These are phyloP conservation scores for Idaea dimidiata DNA, from an alignment of 2,888 invertebrate genomes.

Conservation along the genomic window DNA sequence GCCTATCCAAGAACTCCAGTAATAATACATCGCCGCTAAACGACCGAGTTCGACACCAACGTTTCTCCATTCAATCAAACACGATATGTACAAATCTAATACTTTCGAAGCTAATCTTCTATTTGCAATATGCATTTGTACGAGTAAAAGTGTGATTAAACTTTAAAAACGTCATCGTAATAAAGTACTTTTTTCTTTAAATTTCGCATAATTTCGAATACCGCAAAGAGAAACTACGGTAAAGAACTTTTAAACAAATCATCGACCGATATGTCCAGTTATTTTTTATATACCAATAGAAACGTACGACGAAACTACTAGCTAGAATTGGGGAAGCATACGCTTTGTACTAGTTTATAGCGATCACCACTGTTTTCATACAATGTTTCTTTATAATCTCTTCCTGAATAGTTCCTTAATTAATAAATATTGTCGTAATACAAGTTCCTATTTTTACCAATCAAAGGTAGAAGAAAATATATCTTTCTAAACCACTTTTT, in stretches of 20 bases:
- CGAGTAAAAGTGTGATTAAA: slow-evolving; percentile 21
- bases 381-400: too few relatives aligned
- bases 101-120: slow-evolving; percentile 26
- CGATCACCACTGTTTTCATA: too few relatives aligned
- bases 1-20: slow-evolving; percentile 35
- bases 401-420: slow-evolving; percentile 5
- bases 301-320: slow-evolving; percentile 24
- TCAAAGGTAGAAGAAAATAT: too few relatives aligned
- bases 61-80: slow-evolving; percentile 40
- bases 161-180: slow-evolving; percentile 14
- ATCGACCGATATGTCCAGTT: slow-evolving; percentile 28
- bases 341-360: slow-evolving; percentile 36
- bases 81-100: slow-evolving; percentile 47
- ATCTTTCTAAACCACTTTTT: too few relatives aligned
- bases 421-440: slow-evolving; percentile 17
- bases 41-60: slow-evolving; percentile 30
- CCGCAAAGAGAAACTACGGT: slow-evolving; percentile 27
- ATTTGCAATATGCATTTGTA: slow-evolving; percentile 24
- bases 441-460: too few relatives aligned
- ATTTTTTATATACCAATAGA: slow-evolving; percentile 17
- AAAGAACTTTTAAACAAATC: slow-evolving; percentile 28
- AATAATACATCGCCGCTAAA: slow-evolving; percentile 32
- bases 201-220: slow-evolving; percentile 16
- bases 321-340: slow-evolving; percentile 31
- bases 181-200: slow-evolving; percentile 10